Evolutionary conservation across 2,113 vertebrate species (phyloP).

Genomic region (Diphyllodes magnificus): DNA sequence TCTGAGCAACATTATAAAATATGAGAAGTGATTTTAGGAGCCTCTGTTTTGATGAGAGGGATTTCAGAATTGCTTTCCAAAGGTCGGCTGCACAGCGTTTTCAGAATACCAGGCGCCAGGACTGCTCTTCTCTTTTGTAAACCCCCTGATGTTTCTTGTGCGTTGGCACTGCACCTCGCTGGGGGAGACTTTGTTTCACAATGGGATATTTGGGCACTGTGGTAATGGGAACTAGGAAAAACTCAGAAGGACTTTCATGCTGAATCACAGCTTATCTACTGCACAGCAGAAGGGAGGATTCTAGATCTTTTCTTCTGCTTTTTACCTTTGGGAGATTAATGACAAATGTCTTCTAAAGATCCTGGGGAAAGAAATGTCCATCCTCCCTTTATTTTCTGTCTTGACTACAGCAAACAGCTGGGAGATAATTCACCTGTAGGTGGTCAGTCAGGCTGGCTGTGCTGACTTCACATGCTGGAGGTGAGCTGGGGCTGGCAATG

Average conservation of each 20-base stretch:
- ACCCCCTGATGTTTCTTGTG: constrained; percentile 39
- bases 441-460: not conserved
- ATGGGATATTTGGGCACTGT: constrained; percentile 40
- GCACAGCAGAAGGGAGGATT: not conserved
- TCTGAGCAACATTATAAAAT: not conserved
- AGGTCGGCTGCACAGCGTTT: not conserved
- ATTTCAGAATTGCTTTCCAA: not conserved
- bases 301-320: not conserved
- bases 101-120: not conserved
- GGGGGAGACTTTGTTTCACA: constrained; percentile 36
- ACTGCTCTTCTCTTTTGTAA: constrained; percentile 39
- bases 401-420: not conserved
- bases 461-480: not conserved
- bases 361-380: not conserved
- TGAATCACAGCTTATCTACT: constrained; percentile 21
- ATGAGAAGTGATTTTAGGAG: not conserved
- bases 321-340: not conserved
- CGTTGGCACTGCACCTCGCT: not conserved
- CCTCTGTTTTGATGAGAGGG: constrained; percentile 3
- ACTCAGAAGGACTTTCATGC: not conserved
- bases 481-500: not conserved
- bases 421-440: not conserved
- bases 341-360: not conserved
- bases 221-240: not conserved
- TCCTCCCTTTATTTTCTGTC: not conserved